phyloP scores from a whole-genome alignment of 2,113 vertebrate species.

The Chunga burmeisteri region DNA sequence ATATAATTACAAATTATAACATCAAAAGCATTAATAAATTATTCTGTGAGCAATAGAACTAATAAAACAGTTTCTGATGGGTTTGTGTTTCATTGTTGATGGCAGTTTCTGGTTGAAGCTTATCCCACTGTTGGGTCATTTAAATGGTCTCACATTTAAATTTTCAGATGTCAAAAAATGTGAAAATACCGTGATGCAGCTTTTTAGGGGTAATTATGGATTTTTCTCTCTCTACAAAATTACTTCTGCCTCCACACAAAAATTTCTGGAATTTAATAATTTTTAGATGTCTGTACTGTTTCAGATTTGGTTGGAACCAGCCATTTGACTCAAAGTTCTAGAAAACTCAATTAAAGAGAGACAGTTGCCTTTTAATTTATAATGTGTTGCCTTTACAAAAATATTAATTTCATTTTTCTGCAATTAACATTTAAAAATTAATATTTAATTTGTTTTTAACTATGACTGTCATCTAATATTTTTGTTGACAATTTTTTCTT shows the following conservation, averaged over 20 bases:
- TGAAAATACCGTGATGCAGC: background rate
- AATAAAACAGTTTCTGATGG: background rate
- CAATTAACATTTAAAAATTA: background rate
- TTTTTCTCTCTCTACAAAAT: background rate
- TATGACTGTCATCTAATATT: background rate
- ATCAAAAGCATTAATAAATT: background rate
- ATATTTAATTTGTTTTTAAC: background rate
- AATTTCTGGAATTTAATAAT: background rate
- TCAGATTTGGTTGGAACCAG: background rate
- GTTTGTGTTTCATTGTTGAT: background rate
- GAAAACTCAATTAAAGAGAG: background rate
- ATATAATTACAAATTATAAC: background rate
- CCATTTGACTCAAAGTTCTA: background rate
- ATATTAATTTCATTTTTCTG: background rate
- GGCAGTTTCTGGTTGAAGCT: background rate
- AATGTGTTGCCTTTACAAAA: background rate
- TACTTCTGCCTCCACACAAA: accelerated
- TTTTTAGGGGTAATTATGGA: background rate
- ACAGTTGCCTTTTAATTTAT: background rate
- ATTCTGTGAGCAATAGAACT: background rate
- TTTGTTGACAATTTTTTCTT: background rate
- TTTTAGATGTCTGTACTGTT: background rate
- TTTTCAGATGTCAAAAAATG: background rate
- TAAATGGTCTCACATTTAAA: background rate
- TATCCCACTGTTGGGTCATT: background rate